Conservation (phyloP, 2,113 vertebrate genomes). For the human region GRCh38 chr7:14691001-14691500, state of each 20-base stretch:
- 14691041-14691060: neutral
- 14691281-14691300: slow-evolving; percentile 33
- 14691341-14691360: neutral
- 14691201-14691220: neutral
- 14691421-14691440: neutral
- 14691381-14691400: neutral
- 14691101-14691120: neutral
- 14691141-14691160: neutral
- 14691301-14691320: neutral
- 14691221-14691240: neutral
- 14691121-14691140: neutral
- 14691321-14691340: neutral
- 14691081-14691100: neutral
- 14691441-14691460: slow-evolving; percentile 27
- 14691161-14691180: neutral
- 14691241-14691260: neutral
- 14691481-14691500: slow-evolving; percentile 37
- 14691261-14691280: neutral
- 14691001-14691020: neutral
- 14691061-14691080: neutral
- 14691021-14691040: neutral
- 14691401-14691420: slow-evolving; percentile 1
- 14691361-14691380: neutral
- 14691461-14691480: slow-evolving; percentile 8
- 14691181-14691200: neutral